phyloP scores from a whole-genome alignment of 2,797 vertebrate genomes.

The Sebastes matsubarae region DNA sequence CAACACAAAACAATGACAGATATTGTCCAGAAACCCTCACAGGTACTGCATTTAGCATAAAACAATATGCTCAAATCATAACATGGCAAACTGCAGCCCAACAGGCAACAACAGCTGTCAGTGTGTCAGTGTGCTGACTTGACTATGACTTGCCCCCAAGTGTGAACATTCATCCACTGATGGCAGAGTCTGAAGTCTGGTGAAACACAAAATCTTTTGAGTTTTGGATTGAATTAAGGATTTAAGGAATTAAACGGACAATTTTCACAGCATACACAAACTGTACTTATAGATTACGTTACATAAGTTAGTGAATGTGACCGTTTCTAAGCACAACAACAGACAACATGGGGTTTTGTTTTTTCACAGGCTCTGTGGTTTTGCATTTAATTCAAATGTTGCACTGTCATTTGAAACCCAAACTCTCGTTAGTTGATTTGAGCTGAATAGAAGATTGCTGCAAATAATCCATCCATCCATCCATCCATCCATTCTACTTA shows the following conservation, averaged over 20 bases:
- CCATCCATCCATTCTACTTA: neutral
- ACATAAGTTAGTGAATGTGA: neutral
- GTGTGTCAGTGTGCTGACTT: too few relatives aligned
- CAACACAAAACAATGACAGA: too few relatives aligned
- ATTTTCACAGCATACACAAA: neutral
- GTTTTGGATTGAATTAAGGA: neutral
- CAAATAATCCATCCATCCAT: neutral
- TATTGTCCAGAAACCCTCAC: too few relatives aligned
- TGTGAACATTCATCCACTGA: too few relatives aligned
- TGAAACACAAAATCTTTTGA: neutral
- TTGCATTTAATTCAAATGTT: constrained; percentile 38
- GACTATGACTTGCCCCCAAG: too few relatives aligned
- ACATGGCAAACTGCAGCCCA: too few relatives aligned
- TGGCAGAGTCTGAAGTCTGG: neutral
- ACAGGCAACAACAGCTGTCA: too few relatives aligned
- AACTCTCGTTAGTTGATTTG: neutral
- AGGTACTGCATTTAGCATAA: too few relatives aligned
- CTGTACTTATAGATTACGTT: neutral
- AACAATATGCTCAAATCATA: too few relatives aligned
- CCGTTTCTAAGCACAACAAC: neutral
- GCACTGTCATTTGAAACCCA: constrained; percentile 8
- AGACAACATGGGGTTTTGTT: neutral
- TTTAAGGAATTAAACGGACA: neutral
- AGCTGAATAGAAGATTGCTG: neutral
- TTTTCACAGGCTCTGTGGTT: neutral